Percentiles rank a stretch among this genome's conserved stretches.
Evolutionary conservation across 2,797 vertebrate species (phyloP).

Genomic region (Decapterus maruadsi): DNA sequence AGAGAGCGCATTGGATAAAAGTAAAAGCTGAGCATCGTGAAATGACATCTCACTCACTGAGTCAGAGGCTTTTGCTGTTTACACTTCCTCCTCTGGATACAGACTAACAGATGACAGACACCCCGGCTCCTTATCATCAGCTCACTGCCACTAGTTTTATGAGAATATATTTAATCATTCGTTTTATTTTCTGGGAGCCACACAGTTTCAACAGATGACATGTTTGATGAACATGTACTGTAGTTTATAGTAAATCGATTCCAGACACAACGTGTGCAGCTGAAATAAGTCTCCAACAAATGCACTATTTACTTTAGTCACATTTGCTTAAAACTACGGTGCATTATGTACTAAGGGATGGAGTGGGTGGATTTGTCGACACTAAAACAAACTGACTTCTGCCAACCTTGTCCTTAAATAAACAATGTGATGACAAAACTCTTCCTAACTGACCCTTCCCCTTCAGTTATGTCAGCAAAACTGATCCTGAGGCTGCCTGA

Average conservation of each 20-base stretch:
- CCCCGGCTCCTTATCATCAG: background rate
- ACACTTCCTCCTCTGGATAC: background rate
- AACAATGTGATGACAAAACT: background rate
- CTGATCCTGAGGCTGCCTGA: background rate
- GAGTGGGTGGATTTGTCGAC: background rate
- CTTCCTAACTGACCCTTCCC: background rate
- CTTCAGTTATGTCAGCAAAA: background rate
- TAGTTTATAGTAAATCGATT: background rate
- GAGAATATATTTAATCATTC: background rate
- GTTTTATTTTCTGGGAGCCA: no score
- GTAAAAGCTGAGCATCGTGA: slow-evolving; percentile 13
- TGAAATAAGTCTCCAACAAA: background rate
- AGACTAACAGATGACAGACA: background rate
- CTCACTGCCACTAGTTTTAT: background rate
- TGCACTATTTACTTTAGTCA: background rate
- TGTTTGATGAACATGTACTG: background rate
- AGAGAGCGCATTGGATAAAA: slow-evolving; percentile 34
- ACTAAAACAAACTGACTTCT: background rate
- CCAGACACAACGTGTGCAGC: background rate
- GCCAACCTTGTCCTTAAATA: background rate
- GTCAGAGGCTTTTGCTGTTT: slow-evolving; percentile 7
- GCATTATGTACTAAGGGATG: no score
- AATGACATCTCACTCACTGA: slow-evolving; percentile 31
- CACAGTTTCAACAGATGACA: background rate
- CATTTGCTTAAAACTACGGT: background rate